Evolutionary conservation across 1,140 invertebrate species (phyloP).

Genomic region (Drosophila mojavensis): DNA sequence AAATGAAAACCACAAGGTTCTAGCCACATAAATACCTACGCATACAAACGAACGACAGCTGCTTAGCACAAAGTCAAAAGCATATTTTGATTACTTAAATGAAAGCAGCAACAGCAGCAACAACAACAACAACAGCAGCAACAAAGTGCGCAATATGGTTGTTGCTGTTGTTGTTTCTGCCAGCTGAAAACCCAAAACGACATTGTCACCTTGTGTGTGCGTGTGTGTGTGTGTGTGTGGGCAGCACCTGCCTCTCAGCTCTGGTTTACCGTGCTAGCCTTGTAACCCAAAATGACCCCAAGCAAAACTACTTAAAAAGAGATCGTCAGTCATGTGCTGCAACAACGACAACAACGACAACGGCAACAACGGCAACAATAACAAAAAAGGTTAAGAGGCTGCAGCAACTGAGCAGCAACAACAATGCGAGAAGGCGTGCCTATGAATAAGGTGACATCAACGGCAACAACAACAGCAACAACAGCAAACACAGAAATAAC

Average conservation of each 20-base stretch:
- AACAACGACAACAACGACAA: constrained; percentile 31
- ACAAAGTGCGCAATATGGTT: constrained; percentile 38
- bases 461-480: constrained; percentile 30
- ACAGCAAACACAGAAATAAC: constrained; percentile 22
- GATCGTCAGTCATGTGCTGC: constrained; percentile 54
- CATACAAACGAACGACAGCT: constrained; percentile 47
- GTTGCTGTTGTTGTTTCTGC: constrained; percentile 36
- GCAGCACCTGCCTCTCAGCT: constrained; percentile 17
- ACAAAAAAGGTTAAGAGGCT: constrained; percentile 76
- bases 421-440: constrained; percentile 34
- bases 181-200: constrained; percentile 48
- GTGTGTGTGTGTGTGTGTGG: constrained; percentile 4
- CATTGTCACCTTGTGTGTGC: constrained; percentile 66
- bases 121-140: constrained; percentile 37
- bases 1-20: constrained; percentile 68
- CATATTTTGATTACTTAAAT: constrained; percentile 83
- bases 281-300: constrained; percentile 65
- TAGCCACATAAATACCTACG: constrained; percentile 18
- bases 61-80: constrained; percentile 77
- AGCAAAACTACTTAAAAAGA: constrained; percentile 81
- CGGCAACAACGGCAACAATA: constrained; percentile 16
- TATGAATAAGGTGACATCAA: constrained; percentile 64
- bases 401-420: constrained; percentile 48
- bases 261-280: constrained; percentile 9
- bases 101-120: constrained; percentile 54